These are phyloP conservation scores for Cinclus mexicanus DNA, from an alignment of 2,113 vertebrate species.

Conservation along the genomic window DNA sequence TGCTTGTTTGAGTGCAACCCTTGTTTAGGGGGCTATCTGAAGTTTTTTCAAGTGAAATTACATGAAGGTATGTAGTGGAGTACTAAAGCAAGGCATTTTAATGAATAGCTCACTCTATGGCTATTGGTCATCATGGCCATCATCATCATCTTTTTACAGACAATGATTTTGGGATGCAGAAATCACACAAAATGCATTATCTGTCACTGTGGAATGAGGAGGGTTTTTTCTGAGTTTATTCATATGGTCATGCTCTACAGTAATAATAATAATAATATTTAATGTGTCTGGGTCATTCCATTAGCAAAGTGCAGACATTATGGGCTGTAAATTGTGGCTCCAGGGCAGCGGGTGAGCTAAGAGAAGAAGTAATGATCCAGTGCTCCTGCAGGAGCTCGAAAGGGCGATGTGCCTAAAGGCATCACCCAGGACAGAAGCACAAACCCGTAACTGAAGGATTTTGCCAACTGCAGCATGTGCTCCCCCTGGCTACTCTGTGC, in stretches of 20 bases:
- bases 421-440: not conserved
- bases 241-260: not conserved
- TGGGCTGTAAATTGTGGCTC: not conserved
- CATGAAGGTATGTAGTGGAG: not conserved
- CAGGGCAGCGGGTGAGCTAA: not conserved
- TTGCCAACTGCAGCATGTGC: not conserved
- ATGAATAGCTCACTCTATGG: not conserved
- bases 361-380: not conserved
- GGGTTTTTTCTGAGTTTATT: not conserved
- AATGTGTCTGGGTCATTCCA: constrained; percentile 9
- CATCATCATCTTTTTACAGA: not conserved
- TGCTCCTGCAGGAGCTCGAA: not conserved
- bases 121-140: not conserved
- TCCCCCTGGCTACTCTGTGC: not conserved
- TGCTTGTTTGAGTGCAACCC: not conserved
- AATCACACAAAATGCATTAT: not conserved
- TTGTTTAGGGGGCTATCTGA: not conserved
- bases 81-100: constrained; percentile 21
- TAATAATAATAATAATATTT: constrained; percentile 9
- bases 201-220: not conserved
- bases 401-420: not conserved
- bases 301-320: not conserved
- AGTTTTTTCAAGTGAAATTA: not conserved
- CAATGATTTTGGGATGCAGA: not conserved
- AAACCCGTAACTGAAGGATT: not conserved